Percentiles rank a stretch among this genome's conserved stretches.
Evolutionary conservation across 2,797 vertebrate species (phyloP).

Genomic region (Falco columbarius): DNA sequence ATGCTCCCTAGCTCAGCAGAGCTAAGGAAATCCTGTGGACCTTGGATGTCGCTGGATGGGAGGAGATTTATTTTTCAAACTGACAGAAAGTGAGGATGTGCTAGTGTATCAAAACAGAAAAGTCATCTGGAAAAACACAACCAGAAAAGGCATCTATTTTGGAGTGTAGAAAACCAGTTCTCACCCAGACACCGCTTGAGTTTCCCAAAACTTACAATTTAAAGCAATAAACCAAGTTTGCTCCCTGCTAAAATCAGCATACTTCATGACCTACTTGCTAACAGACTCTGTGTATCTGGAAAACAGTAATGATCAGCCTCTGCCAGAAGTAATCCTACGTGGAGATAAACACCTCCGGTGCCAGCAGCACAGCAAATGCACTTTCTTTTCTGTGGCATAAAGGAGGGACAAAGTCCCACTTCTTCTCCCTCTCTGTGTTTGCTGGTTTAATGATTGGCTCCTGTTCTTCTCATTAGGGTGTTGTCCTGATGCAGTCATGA

Average conservation of each 20-base stretch:
- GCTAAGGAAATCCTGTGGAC: not conserved
- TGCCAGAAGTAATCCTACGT: not conserved
- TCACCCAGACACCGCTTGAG: not conserved
- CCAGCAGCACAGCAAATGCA: not conserved
- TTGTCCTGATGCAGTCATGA: not conserved
- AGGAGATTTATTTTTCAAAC: not conserved
- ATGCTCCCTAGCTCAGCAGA: not conserved
- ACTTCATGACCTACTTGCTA: not conserved
- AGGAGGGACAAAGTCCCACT: not conserved
- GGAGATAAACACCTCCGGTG: not conserved
- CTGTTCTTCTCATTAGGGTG: not conserved
- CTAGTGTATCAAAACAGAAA: not conserved
- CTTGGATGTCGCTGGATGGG: not conserved
- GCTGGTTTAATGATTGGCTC: not conserved
- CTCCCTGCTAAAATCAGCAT: not conserved
- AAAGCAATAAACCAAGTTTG: not conserved
- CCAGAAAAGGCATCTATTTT: not conserved
- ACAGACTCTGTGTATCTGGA: not conserved
- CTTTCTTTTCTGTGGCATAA: not conserved
- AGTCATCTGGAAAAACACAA: not conserved
- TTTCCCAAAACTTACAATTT: not conserved
- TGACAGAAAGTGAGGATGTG: not conserved
- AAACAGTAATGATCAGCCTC: not conserved
- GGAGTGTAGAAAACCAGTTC: not conserved
- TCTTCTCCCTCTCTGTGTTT: not conserved